Evolutionary conservation across 2,113 vertebrate species (phyloP), one percentile per base, ranked within the genome.

Genomic region (Gymnarchus niloticus): DNA sequence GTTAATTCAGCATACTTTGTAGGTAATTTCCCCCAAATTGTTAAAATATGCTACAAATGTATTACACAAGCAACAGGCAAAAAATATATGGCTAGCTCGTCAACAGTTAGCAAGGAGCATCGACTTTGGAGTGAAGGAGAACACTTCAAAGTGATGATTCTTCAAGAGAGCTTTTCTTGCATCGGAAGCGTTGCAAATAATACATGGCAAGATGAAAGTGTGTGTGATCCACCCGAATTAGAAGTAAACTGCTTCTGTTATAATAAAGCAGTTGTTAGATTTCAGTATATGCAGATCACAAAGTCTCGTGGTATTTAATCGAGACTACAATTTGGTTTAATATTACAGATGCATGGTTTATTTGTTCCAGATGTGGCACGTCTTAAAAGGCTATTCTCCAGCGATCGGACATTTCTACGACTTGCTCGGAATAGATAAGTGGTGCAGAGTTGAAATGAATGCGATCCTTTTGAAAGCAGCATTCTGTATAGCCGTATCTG

Each of bases 151-250:
- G 19, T 57, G 84, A 78, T 78, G 54, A 59, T 33, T 80, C 73
- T 85, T 80, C 69, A 85, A 85, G 73, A 85, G 9, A 59, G 82
- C 51, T 78, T 57, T 85, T 85, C 84, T 85, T 85, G 84, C 84
- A 85, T 56, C 52, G 84, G 73, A 77, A 56, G 84, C 51, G 69
- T 80, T 54, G 84, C 84, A 54, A 85, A 41, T 85, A 56, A 80
- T 85, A 33, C 49, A 57, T n/a, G 51, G 69, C 21, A 80, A 56
- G 37, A 78, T 25, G 61, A 76, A 76, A 33, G 73, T 76, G 49
- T 49, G 14, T 61, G 46, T 80, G 41, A 80, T 23, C 46, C 76
- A 80, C 76, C 19, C 46, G 41, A 6, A 46, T 49, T 49, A 46
- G 4, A 49, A 80, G 48, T n/a, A n/a, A n/a, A 21, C 76, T 80